A percentile compares a stretch with the other conserved stretches of the same genome.
Evolutionary conservation across 2,113 vertebrate species (phyloP).

Genomic region (Dryoscopus gambensis): DNA sequence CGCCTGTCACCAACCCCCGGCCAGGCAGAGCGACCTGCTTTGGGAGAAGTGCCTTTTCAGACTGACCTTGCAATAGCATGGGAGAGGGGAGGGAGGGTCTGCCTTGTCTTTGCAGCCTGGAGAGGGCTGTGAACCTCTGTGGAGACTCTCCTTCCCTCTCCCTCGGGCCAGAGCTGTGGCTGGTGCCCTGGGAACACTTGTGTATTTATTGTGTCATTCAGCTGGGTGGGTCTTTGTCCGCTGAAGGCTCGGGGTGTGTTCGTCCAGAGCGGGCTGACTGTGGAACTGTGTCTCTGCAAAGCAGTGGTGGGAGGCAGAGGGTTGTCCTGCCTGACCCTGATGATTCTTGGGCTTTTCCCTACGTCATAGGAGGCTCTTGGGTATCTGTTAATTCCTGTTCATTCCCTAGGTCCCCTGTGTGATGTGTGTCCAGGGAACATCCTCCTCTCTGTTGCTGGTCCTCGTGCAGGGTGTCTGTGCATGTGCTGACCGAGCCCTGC

Average conservation of each 20-base stretch:
- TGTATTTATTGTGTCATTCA: constrained; percentile 39
- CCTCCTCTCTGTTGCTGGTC: neutral
- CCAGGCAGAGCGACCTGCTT: constrained; percentile 33
- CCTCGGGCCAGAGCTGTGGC: neutral
- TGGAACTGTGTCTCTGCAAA: neutral
- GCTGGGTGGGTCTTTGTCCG: neutral
- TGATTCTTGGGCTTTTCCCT: neutral
- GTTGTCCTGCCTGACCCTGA: neutral
- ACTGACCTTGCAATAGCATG: neutral
- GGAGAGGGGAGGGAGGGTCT: neutral
- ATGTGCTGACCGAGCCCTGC: neutral
- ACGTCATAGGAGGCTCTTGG: neutral
- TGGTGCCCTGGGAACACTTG: neutral
- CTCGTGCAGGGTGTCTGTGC: neutral
- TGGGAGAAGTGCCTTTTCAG: constrained; percentile 67
- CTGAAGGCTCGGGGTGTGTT: neutral
- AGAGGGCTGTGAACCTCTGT: neutral
- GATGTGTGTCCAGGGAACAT: neutral
- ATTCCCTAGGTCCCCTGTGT: neutral
- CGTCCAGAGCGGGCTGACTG: neutral
- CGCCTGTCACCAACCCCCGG: neutral
- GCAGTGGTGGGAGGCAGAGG: neutral
- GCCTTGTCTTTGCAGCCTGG: neutral
- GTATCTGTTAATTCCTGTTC: neutral
- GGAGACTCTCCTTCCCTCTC: neutral